phyloP scores from a whole-genome alignment of 2,888 invertebrate species.

The Keiferia lycopersicella region DNA sequence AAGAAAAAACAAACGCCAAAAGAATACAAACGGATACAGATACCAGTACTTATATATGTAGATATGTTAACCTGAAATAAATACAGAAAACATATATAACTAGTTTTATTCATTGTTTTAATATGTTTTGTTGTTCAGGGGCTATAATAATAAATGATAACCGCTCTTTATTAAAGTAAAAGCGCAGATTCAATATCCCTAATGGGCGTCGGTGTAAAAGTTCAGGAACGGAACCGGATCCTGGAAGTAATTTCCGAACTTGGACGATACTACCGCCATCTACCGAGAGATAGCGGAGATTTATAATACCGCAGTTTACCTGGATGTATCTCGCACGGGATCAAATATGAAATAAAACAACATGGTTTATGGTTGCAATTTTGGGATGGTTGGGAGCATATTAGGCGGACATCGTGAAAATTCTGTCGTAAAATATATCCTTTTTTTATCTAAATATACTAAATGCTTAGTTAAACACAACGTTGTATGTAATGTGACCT shows the following conservation, averaged over 20 bases:
- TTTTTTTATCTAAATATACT: neutral
- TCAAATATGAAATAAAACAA: neutral
- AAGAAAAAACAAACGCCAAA: too few relatives aligned
- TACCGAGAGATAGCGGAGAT: neutral
- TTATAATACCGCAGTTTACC: constrained; percentile 14
- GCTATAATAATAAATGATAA: neutral
- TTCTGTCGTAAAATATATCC: neutral
- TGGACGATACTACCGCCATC: neutral
- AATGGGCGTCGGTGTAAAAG: constrained; percentile 2
- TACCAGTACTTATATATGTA: too few relatives aligned
- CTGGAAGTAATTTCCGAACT: constrained; percentile 12
- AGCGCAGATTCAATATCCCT: constrained; percentile 15
- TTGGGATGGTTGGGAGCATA: neutral
- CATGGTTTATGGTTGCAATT: neutral
- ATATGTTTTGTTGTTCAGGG: neutral
- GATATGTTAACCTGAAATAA: too few relatives aligned
- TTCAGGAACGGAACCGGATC: neutral
- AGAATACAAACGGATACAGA: too few relatives aligned
- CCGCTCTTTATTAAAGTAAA: neutral
- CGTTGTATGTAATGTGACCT: too few relatives aligned
- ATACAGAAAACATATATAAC: too few relatives aligned
- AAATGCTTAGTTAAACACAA: too few relatives aligned
- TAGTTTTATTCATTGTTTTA: neutral
- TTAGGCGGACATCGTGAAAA: neutral
- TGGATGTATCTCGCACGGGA: neutral